These are phyloP conservation scores for Etia nguti DNA, from an alignment of 2,113 vertebrate genomes.

Conservation along the genomic window DNA sequence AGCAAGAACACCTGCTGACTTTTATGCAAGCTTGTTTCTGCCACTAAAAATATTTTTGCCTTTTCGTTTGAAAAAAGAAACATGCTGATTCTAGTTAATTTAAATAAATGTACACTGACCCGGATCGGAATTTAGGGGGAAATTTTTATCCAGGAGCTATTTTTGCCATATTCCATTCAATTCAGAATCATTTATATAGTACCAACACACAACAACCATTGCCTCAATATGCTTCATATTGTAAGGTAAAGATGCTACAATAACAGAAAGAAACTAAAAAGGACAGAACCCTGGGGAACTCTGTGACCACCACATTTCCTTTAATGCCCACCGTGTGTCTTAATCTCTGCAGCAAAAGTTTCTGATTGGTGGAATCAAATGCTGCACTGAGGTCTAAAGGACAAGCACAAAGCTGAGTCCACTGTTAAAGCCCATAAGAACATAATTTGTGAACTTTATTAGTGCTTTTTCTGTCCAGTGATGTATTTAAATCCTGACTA, in stretches of 20 bases:
- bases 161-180: background rate
- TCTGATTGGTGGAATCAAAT: background rate
- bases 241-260: background rate
- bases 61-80: too few species aligned
- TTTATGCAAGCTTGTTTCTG: too few species aligned
- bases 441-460: background rate
- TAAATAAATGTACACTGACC: background rate
- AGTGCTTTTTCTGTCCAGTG: background rate
- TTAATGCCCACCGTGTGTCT: background rate
- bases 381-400: background rate
- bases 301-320: background rate
- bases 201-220: too few species aligned
- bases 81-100: background rate
- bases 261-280: background rate
- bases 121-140: background rate
- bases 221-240: too few species aligned
- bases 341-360: background rate
- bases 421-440: background rate
- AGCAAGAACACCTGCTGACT: too few species aligned
- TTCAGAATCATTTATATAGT: background rate
- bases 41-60: too few species aligned
- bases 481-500: background rate
- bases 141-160: background rate
- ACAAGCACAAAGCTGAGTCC: background rate
- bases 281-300: background rate